Evolutionary conservation across 2,797 vertebrate species (phyloP).

Genomic region (Siniperca obscura): DNA sequence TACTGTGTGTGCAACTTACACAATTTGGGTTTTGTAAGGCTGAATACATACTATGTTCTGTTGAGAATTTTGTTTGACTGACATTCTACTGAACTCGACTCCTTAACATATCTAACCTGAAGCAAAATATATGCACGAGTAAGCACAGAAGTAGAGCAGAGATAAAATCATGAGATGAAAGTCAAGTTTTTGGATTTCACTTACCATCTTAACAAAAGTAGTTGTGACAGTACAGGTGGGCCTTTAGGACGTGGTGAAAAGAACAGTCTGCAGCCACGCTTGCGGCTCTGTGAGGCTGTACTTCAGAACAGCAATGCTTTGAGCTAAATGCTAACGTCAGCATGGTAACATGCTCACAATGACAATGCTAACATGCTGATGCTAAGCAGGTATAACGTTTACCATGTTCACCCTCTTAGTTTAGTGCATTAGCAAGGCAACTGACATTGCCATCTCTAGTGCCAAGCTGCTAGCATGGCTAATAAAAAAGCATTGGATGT

Average conservation of each 20-base stretch:
- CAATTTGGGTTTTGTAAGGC: not conserved
- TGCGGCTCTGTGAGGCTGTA: not conserved
- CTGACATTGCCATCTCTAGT: not conserved
- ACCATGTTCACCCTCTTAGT: not conserved
- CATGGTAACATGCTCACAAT: not conserved
- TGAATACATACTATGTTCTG: not conserved
- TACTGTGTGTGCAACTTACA: not conserved
- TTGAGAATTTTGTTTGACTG: conserved; percentile 20
- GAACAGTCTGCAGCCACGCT: not conserved
- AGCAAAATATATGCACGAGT: conserved; percentile 31
- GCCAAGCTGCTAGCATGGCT: not conserved
- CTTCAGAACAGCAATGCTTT: not conserved
- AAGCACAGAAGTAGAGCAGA: conserved; percentile 15
- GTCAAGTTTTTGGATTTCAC: conserved; percentile 14
- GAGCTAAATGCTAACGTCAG: not conserved
- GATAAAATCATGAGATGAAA: conserved; percentile 10
- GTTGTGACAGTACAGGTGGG: conserved; percentile 6
- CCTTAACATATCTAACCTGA: conserved; percentile 25
- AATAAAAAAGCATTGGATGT: not conserved
- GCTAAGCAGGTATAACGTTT: not conserved
- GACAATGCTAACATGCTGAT: not conserved
- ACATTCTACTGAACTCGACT: conserved; percentile 18
- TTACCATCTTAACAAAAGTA: conserved; percentile 6
- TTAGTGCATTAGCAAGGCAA: not conserved
- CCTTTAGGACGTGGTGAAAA: not conserved